Percentiles rank a stretch among this genome's conserved stretches.
Conservation (phyloP, 2,888 invertebrate genomes). For the Drosophila conformis region DNA sequence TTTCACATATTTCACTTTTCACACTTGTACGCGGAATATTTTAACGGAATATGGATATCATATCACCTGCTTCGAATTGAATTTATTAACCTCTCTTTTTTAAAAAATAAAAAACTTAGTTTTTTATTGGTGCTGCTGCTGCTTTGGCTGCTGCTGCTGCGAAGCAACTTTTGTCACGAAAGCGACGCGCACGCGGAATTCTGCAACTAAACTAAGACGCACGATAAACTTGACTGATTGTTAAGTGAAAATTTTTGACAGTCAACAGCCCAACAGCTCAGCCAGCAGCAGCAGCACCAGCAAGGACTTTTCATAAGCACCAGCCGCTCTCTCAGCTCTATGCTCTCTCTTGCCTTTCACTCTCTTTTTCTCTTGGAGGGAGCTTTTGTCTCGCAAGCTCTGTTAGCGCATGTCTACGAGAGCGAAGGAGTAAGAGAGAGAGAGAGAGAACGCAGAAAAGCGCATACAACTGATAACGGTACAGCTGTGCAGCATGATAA, state of each 20-base stretch:
- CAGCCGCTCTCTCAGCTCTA: constrained; percentile 11
- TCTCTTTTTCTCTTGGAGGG: constrained; percentile 19
- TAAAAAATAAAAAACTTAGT: neutral
- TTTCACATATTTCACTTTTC: constrained; percentile 16
- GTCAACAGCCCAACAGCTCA: constrained; percentile 61
- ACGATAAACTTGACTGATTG: constrained; percentile 78
- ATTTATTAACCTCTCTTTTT: constrained; percentile 41
- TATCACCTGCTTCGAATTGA: constrained; percentile 13
- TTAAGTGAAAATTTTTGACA: constrained; percentile 75
- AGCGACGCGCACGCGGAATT: constrained; percentile 46
- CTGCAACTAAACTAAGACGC: constrained; percentile 73
- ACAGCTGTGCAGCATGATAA: constrained; percentile 74
- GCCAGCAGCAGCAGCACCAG: constrained; percentile 38
- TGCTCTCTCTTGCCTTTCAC: neutral
- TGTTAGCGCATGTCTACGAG: constrained; percentile 56
- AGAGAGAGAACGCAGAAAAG: constrained; percentile 3
- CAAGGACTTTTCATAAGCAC: constrained; percentile 60
- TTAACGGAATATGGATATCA: constrained; percentile 5
- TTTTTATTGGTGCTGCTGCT: constrained; percentile 31
- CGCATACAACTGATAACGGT: constrained; percentile 65
- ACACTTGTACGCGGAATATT: constrained; percentile 4
- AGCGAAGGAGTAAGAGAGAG: constrained; percentile 1
- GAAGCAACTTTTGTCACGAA: constrained; percentile 30
- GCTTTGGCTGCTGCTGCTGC: constrained; percentile 40
- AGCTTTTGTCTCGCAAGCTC: constrained; percentile 56